Base-by-base conservation (phyloP, 2,888 invertebrate genomes). In the Heliconius cydno region DNA sequence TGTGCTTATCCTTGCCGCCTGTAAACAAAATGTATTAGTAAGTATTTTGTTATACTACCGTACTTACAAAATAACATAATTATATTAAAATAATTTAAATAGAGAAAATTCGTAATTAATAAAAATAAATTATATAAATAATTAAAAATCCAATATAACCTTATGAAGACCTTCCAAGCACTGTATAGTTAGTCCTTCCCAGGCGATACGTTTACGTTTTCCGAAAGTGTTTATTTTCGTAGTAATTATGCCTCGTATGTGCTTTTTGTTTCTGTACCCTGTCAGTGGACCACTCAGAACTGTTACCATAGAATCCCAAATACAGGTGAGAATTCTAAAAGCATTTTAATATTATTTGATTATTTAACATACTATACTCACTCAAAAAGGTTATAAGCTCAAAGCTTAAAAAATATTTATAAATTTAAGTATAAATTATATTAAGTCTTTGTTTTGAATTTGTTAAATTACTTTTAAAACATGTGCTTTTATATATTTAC, bases 291-390 rank as follows among this genome's bases (percentile, higher is more conserved):
- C 97, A 71, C 98, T 98, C 25, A 99, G 92, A 1, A 99, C 98
- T 25, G 97, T 97, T 81, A 99, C 97, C 96, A 98, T 97, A 0
- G 98, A 98, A 65, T 97, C 97, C 99, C 99, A 99, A 87, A 98
- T 98, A 86, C 98, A 98, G 0, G 98, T 98, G 75, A 99, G 91
- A 60, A 99, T 96, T 79, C 97, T 95, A 83, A 41, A 89, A 90
- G 25, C 25, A 74, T 52, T 52, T 9, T 7, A 52, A 52, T 52
- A 52, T 52, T 22, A 22, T 1, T 52, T 52, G 7, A 52, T 9
- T 22, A 22, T 52, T 52, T 52, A 52, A 52, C 2, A 2, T 22
- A 34, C 7, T 7, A 7, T 7, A 34, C 7, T 34, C 34, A 34
- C 34, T 9, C 7, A 52, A 52, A 52, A 19, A 15, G 46, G 46